Conservation (phyloP, 2,888 invertebrate genomes). For the Aphidius colemani region DNA sequence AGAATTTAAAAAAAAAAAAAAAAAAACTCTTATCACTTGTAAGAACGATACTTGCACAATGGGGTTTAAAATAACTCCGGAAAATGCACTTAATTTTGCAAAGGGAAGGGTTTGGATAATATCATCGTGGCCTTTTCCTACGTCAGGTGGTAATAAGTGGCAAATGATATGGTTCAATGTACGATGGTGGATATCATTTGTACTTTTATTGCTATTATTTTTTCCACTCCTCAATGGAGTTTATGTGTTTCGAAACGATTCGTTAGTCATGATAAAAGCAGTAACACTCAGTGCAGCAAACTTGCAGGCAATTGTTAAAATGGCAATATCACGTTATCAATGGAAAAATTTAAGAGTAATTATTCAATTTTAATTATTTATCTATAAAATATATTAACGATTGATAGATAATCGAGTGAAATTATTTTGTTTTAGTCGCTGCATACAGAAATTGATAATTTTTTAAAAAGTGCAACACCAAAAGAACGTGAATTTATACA, state of each 20-base stretch:
- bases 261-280: slow-evolving; percentile 37
- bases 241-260: slow-evolving; percentile 37
- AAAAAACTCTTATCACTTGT: neutral
- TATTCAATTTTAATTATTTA: neutral
- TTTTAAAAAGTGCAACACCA: slow-evolving; percentile 28
- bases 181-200: slow-evolving; percentile 38
- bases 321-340: slow-evolving; percentile 40
- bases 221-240: slow-evolving; percentile 40
- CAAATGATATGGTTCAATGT: slow-evolving; percentile 35
- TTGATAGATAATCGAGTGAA: neutral
- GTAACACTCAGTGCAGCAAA: slow-evolving; percentile 41
- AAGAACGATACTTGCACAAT: neutral
- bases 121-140: slow-evolving; percentile 40
- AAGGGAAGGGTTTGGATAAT: slow-evolving; percentile 31
- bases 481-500: slow-evolving; percentile 37
- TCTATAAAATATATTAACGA: neutral
- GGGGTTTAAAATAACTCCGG: slow-evolving; percentile 21
- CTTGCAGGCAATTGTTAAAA: slow-evolving; percentile 40
- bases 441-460: slow-evolving; percentile 32
- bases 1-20: neutral
- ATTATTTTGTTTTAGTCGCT: slow-evolving; percentile 20
- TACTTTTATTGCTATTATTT: slow-evolving; percentile 33
- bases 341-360: slow-evolving; percentile 40
- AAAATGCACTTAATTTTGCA: slow-evolving; percentile 29
- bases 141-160: slow-evolving; percentile 13